A percentile compares a stretch with the other conserved stretches of the same genome.
Evolutionary conservation across 2,113 vertebrate genomes (phyloP).

Genomic region (Capreolus pygargus): DNA sequence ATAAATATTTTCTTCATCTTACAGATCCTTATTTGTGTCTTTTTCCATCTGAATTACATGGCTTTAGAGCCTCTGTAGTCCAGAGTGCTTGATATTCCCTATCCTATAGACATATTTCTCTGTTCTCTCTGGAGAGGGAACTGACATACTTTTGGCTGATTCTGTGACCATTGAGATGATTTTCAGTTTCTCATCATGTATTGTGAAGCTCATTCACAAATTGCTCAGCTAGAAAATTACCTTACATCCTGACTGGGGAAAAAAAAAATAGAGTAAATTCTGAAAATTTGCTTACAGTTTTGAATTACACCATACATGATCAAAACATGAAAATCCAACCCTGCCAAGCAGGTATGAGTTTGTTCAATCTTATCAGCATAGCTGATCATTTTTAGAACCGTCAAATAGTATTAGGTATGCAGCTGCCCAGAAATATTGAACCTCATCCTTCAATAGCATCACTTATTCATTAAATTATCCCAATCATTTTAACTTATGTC

Average conservation of each 20-base stretch:
- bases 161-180: constrained; percentile 15
- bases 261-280: neutral
- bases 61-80: neutral
- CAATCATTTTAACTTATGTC: neutral
- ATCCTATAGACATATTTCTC: neutral
- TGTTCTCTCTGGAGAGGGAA: neutral
- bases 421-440: neutral
- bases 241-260: neutral
- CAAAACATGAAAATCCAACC: constrained; percentile 32
- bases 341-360: constrained; percentile 48
- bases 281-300: constrained; percentile 35
- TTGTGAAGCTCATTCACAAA: constrained; percentile 51
- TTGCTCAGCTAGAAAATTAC: constrained; percentile 43
- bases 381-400: constrained; percentile 34
- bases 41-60: neutral
- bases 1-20: neutral
- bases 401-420: neutral
- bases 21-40: neutral
- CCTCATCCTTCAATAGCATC: neutral
- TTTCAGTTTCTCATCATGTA: constrained; percentile 28
- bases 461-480: constrained; percentile 5
- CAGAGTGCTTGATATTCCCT: neutral
- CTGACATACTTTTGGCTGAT: constrained; percentile 48
- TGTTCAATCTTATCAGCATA: constrained; percentile 26
- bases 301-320: constrained; percentile 39